phyloP scores from a whole-genome alignment of 2,888 invertebrate species.

The Operophtera brumata region DNA sequence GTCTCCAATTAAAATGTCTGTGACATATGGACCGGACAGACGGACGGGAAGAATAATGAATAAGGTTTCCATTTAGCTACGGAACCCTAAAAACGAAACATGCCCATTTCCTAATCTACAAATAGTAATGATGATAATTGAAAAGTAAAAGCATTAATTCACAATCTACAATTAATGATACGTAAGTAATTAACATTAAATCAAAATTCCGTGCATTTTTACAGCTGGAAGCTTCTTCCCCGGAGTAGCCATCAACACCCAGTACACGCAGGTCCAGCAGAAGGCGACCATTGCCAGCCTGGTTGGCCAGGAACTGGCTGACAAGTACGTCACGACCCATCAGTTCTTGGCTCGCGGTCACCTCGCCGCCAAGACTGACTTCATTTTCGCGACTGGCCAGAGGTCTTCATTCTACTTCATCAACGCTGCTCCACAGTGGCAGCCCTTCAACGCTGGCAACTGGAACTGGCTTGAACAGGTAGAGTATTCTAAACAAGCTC shows the following conservation, averaged over 20 bases:
- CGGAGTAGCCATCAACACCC: slow-evolving; percentile 58
- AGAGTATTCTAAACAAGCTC: background rate
- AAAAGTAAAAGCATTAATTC: too few relatives aligned
- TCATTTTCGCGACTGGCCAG: slow-evolving; percentile 81
- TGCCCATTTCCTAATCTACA: too few relatives aligned
- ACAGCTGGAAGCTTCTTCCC: slow-evolving; percentile 75
- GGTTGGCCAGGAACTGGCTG: slow-evolving; percentile 57
- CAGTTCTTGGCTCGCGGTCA: slow-evolving; percentile 82
- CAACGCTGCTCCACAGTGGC: slow-evolving; percentile 86
- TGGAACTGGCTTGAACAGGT: slow-evolving; percentile 79
- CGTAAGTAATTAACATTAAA: too few relatives aligned
- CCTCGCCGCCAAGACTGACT: slow-evolving; percentile 82
- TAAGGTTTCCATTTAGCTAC: too few relatives aligned
- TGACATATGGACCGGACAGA: too few relatives aligned
- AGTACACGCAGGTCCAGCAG: slow-evolving; percentile 65
- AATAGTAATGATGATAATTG: too few relatives aligned
- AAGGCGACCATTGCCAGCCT: slow-evolving; percentile 50
- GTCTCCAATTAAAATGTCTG: too few relatives aligned
- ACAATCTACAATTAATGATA: too few relatives aligned
- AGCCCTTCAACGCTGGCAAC: slow-evolving; percentile 81
- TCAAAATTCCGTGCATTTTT: slow-evolving; percentile 14
- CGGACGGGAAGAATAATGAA: too few relatives aligned
- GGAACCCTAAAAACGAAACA: too few relatives aligned
- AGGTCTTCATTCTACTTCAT: slow-evolving; percentile 82
- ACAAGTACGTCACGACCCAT: slow-evolving; percentile 67